Percentiles rank a stretch among this genome's conserved stretches.
Evolutionary conservation across 2,888 invertebrate species (phyloP).

Genomic region (Linnaemya vulpina): DNA sequence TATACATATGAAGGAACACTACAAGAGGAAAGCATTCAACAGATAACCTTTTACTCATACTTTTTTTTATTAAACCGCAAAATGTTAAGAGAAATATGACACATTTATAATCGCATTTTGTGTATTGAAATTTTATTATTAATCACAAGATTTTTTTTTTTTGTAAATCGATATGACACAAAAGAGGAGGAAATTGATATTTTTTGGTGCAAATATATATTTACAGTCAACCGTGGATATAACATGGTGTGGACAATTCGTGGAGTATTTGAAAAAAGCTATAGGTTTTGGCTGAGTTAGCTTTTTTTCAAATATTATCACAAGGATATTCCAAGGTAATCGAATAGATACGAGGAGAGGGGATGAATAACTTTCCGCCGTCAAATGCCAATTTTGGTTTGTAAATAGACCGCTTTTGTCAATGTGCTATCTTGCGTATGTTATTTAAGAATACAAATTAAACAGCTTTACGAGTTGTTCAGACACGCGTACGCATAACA

Average conservation of each 20-base stretch:
- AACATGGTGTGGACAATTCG: neutral
- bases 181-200: neutral
- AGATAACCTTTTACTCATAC: slow-evolving; percentile 55
- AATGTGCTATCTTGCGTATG: too few relatives aligned
- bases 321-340: too few relatives aligned
- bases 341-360: too few relatives aligned
- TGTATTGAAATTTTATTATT: slow-evolving; percentile 27
- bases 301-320: too few relatives aligned
- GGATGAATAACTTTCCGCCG: too few relatives aligned
- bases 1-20: neutral
- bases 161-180: slow-evolving; percentile 10
- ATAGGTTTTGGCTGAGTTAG: too few relatives aligned
- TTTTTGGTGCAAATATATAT: neutral
- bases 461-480: too few relatives aligned
- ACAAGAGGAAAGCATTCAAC: slow-evolving; percentile 4
- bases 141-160: slow-evolving; percentile 27
- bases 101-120: slow-evolving; percentile 43
- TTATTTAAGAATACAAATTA: too few relatives aligned
- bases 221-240: neutral
- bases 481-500: too few relatives aligned
- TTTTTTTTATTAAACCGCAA: slow-evolving; percentile 49
- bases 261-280: too few relatives aligned
- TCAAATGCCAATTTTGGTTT: too few relatives aligned
- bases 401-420: too few relatives aligned
- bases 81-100: slow-evolving; percentile 40